Evolutionary conservation across 2,113 vertebrate species (phyloP).

Genomic region (Polypterus senegalus): DNA sequence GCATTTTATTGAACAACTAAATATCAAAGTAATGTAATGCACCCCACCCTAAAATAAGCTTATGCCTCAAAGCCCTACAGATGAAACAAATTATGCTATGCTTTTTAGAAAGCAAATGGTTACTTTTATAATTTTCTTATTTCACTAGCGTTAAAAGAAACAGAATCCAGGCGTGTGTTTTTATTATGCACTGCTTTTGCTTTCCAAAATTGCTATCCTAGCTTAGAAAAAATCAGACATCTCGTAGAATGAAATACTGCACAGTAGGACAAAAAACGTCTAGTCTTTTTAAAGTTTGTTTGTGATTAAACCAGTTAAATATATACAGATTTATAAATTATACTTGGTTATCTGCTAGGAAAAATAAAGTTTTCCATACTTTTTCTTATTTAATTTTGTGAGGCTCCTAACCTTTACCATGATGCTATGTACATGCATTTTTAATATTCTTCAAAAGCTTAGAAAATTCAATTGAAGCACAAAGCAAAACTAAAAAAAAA

Average conservation of each 20-base stretch:
- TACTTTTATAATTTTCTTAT: too few relatives aligned
- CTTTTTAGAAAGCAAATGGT: too few relatives aligned
- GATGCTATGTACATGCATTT: constrained; percentile 32
- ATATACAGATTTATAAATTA: not conserved
- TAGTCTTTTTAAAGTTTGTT: constrained; percentile 18
- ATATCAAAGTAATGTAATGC: too few relatives aligned
- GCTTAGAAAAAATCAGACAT: not conserved
- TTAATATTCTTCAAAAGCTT: constrained; percentile 33
- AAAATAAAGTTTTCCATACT: constrained; percentile 38
- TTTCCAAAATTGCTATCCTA: not conserved
- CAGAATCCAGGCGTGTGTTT: not conserved
- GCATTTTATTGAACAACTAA: too few relatives aligned
- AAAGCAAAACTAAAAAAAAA: constrained; percentile 10
- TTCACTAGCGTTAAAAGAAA: too few relatives aligned
- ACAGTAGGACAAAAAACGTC: not conserved
- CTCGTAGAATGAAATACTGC: not conserved
- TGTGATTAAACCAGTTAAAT: constrained; percentile 30
- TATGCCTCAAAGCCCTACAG: too few relatives aligned
- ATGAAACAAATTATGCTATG: too few relatives aligned
- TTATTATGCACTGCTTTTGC: not conserved
- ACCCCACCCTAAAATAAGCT: too few relatives aligned
- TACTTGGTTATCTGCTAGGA: constrained; percentile 22
- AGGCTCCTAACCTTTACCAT: constrained; percentile 13
- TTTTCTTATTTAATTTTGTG: constrained; percentile 20
- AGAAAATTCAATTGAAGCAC: constrained; percentile 33